Conservation (phyloP, 2,113 vertebrate species). For the Tor tambroides region DNA sequence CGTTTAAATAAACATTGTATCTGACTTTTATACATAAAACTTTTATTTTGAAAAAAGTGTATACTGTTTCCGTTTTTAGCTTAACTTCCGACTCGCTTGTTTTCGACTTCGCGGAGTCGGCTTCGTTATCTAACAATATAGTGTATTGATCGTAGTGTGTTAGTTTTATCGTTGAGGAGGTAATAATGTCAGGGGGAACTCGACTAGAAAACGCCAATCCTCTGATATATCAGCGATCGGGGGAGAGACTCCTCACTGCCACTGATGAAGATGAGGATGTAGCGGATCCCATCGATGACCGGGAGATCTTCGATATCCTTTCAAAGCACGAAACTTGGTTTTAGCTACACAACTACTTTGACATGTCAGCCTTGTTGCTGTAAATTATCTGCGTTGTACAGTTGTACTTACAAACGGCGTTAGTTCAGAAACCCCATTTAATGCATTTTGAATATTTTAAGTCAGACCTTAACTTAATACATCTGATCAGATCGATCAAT, state of each 20-base stretch:
- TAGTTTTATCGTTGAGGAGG: background rate
- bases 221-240: conserved; percentile 80
- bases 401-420: background rate
- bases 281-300: conserved; percentile 80
- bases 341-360: background rate
- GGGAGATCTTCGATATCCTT: conserved; percentile 89
- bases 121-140: background rate
- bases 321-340: background rate
- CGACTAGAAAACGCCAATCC: conserved; percentile 84
- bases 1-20: background rate
- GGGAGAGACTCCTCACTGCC: conserved; percentile 78
- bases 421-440: background rate
- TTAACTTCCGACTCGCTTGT: background rate
- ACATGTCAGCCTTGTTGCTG: background rate
- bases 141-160: background rate
- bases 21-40: background rate
- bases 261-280: conserved; percentile 82
- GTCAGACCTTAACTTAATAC: conserved; percentile 82
- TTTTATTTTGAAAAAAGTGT: conserved; percentile 13
- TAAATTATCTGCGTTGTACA: background rate
- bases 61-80: background rate
- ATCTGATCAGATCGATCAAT: conserved; percentile 93
- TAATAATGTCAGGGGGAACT: conserved; percentile 59
- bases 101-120: background rate
- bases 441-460: background rate